Evolutionary conservation across 2,888 invertebrate species (phyloP), one percentile per base, ranked within the genome.

Genomic region (Eudemis profundana): DNA sequence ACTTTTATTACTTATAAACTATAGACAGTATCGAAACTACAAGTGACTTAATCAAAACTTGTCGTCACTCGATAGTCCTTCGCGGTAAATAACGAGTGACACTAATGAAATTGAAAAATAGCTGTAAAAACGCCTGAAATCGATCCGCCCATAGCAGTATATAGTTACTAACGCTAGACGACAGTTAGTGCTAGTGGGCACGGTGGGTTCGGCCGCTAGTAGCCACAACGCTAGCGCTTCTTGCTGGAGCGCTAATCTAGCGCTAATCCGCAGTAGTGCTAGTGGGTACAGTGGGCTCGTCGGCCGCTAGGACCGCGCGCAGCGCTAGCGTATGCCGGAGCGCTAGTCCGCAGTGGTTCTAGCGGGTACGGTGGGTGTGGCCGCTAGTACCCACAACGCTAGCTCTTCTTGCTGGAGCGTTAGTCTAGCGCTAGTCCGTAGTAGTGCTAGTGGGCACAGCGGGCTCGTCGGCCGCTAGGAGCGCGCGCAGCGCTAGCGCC

Each of bases 311-410:
- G 73, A 96, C 87, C 53, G 95, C 94, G 14, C 96, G 87, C 12
- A 97, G 85, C 0, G 95, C 94, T 3, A 95, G 92, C 0, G 96
- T 94, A 79, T 97, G 97, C 1, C 97, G 89, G 1, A 98, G 83
- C 0, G 97, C 96, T 50, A 17, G 33, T 50, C 33, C 5, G 49
- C 12, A 1, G 17, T 46, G 1, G 23, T 23, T n/a, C n/a, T n/a
- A n/a, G n/a, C n/a, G n/a, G n/a, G n/a, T n/a, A n/a, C n/a, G n/a
- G n/a, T n/a, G n/a, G n/a, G 23, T n/a, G 40, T 40, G 15, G 14
- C 15, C 4, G 3, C 12, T 7, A 47, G 23, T 23, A 47, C 12
- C 27, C 8, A 7, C 4, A 8, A n/a, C 10, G 23, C 15, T 49
- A 49, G 27, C 23, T 10, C 21, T 21, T 0, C 21, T 27, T 14